Evolutionary conservation across 2,888 invertebrate species (phyloP).

Genomic region (Metellina segmentata): DNA sequence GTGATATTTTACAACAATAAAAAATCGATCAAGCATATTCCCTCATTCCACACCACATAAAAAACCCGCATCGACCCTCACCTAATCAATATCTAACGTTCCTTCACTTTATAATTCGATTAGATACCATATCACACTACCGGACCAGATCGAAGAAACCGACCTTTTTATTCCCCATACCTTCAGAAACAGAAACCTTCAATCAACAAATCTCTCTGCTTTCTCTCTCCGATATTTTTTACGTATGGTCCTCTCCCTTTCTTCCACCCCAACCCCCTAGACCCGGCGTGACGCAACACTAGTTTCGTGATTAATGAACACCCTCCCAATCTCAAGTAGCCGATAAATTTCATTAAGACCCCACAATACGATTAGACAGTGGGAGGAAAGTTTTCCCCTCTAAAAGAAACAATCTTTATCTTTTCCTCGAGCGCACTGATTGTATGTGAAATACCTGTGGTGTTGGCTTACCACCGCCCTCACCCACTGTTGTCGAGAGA

Average conservation of each 20-base stretch:
- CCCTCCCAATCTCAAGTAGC: conserved; percentile 47
- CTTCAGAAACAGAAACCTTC: conserved; percentile 4
- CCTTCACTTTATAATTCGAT: not conserved
- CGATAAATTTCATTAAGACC: conserved; percentile 65
- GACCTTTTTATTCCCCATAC: not conserved
- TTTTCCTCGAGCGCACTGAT: conserved; percentile 10
- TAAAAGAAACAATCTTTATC: conserved; percentile 26
- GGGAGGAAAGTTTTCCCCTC: conserved; percentile 11
- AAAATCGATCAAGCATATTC: not conserved
- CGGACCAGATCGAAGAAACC: not conserved
- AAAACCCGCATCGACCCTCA: not conserved
- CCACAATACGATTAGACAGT: conserved; percentile 47
- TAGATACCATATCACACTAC: not conserved
- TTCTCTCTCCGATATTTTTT: conserved; percentile 22
- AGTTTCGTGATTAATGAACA: conserved; percentile 49
- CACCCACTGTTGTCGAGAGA: not conserved
- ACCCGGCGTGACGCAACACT: not conserved
- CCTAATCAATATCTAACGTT: not conserved
- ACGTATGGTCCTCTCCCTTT: not conserved
- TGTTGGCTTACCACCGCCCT: not conserved
- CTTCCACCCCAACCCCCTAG: not conserved
- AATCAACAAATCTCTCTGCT: conserved; percentile 25
- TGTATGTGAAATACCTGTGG: conserved; percentile 13
- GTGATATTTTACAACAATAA: not conserved
- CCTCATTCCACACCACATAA: not conserved